Evolutionary conservation across 2,113 vertebrate species (phyloP), one percentile per base, ranked within the genome.

Genomic region (Ondatra zibethicus): DNA sequence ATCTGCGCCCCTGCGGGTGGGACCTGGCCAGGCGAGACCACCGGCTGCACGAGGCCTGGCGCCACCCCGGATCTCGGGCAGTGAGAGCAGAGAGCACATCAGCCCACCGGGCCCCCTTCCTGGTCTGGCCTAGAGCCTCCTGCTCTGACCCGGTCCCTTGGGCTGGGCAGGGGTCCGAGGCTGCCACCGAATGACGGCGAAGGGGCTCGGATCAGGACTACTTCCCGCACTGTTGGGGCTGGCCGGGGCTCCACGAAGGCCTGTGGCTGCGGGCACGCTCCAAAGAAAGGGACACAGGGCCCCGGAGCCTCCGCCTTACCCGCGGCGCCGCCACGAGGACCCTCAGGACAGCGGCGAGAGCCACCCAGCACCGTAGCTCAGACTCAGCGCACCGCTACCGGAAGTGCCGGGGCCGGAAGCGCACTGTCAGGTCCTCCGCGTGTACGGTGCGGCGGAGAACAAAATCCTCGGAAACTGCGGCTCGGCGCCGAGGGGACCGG

Each of bases 361-460:
- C 75, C 75, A 23, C 50, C 39, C 4, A 4, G 55, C 19, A 13
- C 55, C 17, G 4, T 8, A 3, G 17, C 66, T 61, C 50, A 68
- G 47, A 3, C 39, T 23, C 47, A 29, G 50, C 4, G 31, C 29
- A 29, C 29, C 78, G 4, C 66, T 39, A 50, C 91, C 91, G 91
- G 91, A 85, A 92, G 80, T 29, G 68, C 36, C n/a, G 68, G 45
- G 3, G 50, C 31, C 93, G 93, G 93, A 94, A 94, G 80, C 58
- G 58, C 45, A 55, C 93, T 5, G 68, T 45, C 33, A 27, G 36
- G 27, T 27, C 14, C 47, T 55, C 93, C 70, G 78, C 70, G 33
- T 14, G 9, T 7, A 3, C 9, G 72, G 88, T 95, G 58, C 88
- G 0, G 1, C 61, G 7, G 11, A 7, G 17, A 86, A 86, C 2